phyloP scores from a whole-genome alignment of 1,140 invertebrate species.

The Drosophila kohkoa region DNA sequence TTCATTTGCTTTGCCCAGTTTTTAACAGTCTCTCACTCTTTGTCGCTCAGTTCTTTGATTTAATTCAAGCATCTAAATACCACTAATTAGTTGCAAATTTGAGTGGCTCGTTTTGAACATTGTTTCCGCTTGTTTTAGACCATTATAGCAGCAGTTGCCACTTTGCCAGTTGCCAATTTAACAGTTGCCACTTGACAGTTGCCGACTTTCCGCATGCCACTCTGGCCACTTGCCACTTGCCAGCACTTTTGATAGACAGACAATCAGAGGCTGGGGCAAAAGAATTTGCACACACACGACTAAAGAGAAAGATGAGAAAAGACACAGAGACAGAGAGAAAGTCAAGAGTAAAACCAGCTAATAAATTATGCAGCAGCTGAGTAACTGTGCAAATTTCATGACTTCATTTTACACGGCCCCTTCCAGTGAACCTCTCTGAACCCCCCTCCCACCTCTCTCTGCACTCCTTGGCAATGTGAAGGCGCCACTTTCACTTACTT shows the following conservation, averaged over 20 bases:
- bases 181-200: neutral
- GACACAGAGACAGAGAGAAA: slow-evolving; percentile 25
- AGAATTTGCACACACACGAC: slow-evolving; percentile 45
- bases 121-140: slow-evolving; percentile 3
- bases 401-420: slow-evolving; percentile 65
- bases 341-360: slow-evolving; percentile 50
- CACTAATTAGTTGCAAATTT: slow-evolving; percentile 30
- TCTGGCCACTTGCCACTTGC: slow-evolving; percentile 2
- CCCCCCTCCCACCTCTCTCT: neutral
- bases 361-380: slow-evolving; percentile 74
- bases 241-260: slow-evolving; percentile 33
- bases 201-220: neutral
- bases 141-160: neutral
- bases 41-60: neutral
- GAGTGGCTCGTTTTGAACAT: slow-evolving; percentile 14
- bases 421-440: neutral
- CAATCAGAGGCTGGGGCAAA: slow-evolving; percentile 19
- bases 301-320: slow-evolving; percentile 11
- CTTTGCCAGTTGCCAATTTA: neutral
- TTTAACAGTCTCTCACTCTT: neutral
- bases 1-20: neutral
- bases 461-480: neutral
- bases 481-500: slow-evolving; percentile 70
- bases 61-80: slow-evolving; percentile 4
- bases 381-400: slow-evolving; percentile 65